phyloP scores from a whole-genome alignment of 1,140 invertebrate genomes.

The Ceratina australensis region DNA sequence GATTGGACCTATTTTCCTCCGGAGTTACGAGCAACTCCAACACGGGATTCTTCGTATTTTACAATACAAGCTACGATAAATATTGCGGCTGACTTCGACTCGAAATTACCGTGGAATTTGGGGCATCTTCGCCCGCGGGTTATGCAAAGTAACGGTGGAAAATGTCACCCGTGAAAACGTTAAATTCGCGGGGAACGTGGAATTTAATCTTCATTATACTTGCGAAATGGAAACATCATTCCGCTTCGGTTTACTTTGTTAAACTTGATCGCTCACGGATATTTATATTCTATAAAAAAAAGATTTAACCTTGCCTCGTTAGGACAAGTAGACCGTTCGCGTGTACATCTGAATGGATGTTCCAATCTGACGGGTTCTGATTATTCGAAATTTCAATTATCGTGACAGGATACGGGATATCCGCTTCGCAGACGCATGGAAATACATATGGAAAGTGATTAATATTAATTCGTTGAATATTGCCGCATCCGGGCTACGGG shows the following conservation, averaged over 20 bases:
- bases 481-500: background rate
- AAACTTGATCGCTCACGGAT: too few species aligned
- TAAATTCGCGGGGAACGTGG: background rate
- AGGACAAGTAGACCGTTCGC: too few species aligned
- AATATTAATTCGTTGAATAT: slow-evolving; percentile 32
- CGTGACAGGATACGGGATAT: background rate
- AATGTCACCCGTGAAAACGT: too few species aligned
- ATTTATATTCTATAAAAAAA: too few species aligned
- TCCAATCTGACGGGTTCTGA: background rate
- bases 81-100: background rate
- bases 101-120: background rate
- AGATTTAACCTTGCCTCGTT: too few species aligned
- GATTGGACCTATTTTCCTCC: background rate
- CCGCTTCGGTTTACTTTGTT: too few species aligned
- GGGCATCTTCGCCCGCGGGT: background rate
- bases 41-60: too few species aligned
- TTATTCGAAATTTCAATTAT: slow-evolving; percentile 11
- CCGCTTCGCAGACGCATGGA: background rate
- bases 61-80: background rate
- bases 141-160: background rate
- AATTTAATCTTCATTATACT: background rate
- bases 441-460: slow-evolving; percentile 35
- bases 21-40: background rate
- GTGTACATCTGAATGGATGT: background rate
- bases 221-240: too few species aligned